Conservation (phyloP, 2,888 invertebrate genomes). For the Serripes groenlandicus region DNA sequence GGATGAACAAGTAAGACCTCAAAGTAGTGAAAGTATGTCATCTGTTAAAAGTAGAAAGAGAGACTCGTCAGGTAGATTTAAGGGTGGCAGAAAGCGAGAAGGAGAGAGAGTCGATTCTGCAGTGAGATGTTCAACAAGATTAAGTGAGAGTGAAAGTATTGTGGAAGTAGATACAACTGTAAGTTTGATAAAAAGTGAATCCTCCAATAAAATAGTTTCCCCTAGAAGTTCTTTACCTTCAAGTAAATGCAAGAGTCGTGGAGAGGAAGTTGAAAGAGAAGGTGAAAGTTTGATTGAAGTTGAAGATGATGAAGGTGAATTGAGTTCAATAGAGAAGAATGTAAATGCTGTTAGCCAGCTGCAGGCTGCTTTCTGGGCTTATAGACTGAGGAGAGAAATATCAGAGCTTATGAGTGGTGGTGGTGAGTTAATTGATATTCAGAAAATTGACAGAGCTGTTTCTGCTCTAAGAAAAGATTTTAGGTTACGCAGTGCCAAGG, state of each 20-base stretch:
- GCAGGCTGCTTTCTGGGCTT: conserved; percentile 60
- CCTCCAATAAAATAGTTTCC: not conserved
- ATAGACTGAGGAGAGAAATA: conserved; percentile 57
- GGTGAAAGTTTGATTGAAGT: conserved; percentile 62
- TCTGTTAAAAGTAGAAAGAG: conserved; percentile 18
- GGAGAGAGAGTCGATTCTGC: not conserved
- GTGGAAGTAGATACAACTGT: not conserved
- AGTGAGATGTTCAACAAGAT: not conserved
- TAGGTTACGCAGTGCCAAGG: conserved; percentile 56
- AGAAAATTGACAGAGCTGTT: conserved; percentile 60
- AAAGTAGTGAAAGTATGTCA: not conserved
- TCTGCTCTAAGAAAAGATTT: conserved; percentile 66
- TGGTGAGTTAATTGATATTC: conserved; percentile 60
- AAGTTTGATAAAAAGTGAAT: not conserved
- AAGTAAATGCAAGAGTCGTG: conserved; percentile 4
- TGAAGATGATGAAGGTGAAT: conserved; percentile 64
- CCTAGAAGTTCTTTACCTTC: not conserved
- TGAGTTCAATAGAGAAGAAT: conserved; percentile 57
- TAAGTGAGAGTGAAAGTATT: not conserved
- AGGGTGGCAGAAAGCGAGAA: not conserved
- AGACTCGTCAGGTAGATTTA: conserved; percentile 17
- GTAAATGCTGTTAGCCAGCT: conserved; percentile 58
- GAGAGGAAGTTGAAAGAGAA: conserved; percentile 60
- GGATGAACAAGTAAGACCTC: conserved; percentile 14
- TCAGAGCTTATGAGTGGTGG: conserved; percentile 62